Percentiles rank a stretch among this genome's conserved stretches.
Evolutionary conservation across 2,888 invertebrate species (phyloP).

Genomic region (Hydrotaea cyrtoneurina): DNA sequence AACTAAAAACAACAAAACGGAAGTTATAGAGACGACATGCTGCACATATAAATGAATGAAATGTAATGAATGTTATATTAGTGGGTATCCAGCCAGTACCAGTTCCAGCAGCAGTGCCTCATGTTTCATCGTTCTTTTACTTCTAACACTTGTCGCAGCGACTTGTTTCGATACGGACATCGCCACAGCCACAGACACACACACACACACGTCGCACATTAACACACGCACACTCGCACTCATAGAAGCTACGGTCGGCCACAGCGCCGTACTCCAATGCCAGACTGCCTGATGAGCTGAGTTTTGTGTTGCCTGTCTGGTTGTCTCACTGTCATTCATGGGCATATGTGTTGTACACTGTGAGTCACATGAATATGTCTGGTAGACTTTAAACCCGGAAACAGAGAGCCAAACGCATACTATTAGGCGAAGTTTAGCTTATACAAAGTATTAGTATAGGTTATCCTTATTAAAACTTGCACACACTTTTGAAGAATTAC

Average conservation of each 20-base stretch:
- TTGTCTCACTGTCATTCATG: slow-evolving; percentile 10
- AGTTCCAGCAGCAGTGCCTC: not conserved
- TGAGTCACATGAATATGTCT: not conserved
- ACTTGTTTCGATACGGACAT: not conserved
- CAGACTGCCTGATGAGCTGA: slow-evolving; percentile 4
- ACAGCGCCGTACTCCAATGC: slow-evolving; percentile 14
- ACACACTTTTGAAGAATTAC: no score
- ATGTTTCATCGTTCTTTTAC: slow-evolving; percentile 24
- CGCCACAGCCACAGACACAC: not conserved
- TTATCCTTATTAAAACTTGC: no score
- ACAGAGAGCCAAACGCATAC: no score
- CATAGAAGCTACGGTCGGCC: not conserved
- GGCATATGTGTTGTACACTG: not conserved
- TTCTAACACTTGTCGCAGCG: slow-evolving; percentile 36
- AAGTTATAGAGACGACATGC: slow-evolving; percentile 61
- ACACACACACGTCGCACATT: not conserved
- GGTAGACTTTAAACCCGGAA: no score
- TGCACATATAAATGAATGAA: slow-evolving; percentile 53
- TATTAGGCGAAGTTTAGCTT: no score
- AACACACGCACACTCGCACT: not conserved
- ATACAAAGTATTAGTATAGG: no score
- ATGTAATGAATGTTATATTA: slow-evolving; percentile 30
- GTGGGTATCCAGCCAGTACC: not conserved
- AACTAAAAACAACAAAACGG: slow-evolving; percentile 53
- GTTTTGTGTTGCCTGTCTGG: not conserved